Evolutionary conservation across 37 sponge, comb jelly and placozoan genomes (phyloP).

Genomic region (Beroe forskalii): DNA sequence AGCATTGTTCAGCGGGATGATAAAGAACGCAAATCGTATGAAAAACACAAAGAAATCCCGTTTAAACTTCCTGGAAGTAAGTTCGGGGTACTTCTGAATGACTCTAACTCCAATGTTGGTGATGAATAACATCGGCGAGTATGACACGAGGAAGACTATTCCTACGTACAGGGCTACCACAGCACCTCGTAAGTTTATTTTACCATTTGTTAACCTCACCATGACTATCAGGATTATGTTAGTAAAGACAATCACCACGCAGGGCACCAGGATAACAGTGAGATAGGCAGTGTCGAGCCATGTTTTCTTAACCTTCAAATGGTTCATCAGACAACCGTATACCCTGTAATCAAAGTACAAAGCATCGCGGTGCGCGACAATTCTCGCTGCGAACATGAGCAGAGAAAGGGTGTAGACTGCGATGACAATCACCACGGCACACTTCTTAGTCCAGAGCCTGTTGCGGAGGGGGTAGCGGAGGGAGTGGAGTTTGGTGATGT

Average conservation of each 20-base stretch:
- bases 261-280: background rate
- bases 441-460: background rate
- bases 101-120: background rate
- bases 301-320: background rate
- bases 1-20: background rate
- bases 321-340: background rate
- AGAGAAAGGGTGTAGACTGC: background rate
- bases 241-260: background rate
- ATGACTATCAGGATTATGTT: background rate
- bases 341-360: background rate
- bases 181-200: background rate
- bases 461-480: background rate
- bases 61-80: background rate
- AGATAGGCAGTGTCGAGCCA: background rate
- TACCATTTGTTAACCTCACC: background rate
- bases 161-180: background rate
- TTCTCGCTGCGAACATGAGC: background rate
- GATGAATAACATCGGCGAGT: background rate
- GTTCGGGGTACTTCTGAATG: background rate
- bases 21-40: background rate
- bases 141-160: background rate
- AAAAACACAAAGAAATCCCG: background rate
- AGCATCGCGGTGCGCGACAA: background rate
- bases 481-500: background rate
- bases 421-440: background rate